These are phyloP conservation scores for Chrysolina americana DNA, from an alignment of 2,888 invertebrate species.

Conservation along the genomic window DNA sequence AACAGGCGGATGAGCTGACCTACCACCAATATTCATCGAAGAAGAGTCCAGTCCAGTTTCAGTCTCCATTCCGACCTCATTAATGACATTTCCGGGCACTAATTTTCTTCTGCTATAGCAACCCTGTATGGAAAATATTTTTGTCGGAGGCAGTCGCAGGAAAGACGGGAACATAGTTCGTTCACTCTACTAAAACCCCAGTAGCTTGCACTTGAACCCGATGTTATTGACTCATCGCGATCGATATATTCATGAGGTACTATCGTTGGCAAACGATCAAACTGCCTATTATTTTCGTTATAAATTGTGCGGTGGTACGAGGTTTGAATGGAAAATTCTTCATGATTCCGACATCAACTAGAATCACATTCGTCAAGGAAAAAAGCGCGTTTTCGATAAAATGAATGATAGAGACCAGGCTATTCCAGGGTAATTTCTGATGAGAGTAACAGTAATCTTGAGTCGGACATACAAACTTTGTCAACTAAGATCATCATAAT, in stretches of 20 bases:
- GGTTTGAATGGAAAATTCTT: not conserved
- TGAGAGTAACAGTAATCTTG: no score
- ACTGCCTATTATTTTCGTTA: constrained; percentile 5
- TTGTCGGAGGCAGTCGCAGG: not conserved
- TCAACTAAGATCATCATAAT: no score
- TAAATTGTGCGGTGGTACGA: not conserved
- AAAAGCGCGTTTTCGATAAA: no score
- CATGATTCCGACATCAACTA: not conserved
- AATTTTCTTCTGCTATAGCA: not conserved
- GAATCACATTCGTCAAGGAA: no score
- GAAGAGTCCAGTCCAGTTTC: not conserved
- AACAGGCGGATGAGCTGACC: not conserved
- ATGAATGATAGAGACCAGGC: no score
- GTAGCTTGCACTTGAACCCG: not conserved
- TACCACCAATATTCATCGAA: not conserved
- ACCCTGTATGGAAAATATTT: not conserved
- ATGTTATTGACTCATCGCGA: constrained; percentile 18
- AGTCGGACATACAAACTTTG: no score
- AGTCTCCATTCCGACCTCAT: not conserved
- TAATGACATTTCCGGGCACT: not conserved
- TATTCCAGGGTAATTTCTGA: no score
- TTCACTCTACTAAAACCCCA: not conserved
- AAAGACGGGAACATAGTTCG: not conserved
- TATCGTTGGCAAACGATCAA: constrained; percentile 10
- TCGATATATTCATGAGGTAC: constrained; percentile 13